Evolutionary conservation across 2,797 vertebrate species (phyloP).

Genomic region (Protonibea diacanthus): DNA sequence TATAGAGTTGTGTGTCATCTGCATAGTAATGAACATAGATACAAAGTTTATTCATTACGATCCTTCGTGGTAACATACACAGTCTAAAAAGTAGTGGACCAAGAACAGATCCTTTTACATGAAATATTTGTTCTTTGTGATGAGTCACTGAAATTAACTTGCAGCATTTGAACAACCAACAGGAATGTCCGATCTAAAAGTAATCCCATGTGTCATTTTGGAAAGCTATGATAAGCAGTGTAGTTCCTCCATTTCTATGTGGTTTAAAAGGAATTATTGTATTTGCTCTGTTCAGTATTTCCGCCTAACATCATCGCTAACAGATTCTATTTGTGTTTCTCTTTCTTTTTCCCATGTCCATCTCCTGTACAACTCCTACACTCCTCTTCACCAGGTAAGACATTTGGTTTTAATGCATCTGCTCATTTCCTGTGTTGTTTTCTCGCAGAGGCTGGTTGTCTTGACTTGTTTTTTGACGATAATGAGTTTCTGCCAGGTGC

Average conservation of each 20-base stretch:
- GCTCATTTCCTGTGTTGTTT: neutral
- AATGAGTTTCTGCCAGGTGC: neutral
- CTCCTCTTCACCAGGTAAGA: conserved; percentile 50
- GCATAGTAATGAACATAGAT: neutral
- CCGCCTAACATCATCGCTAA: conserved; percentile 1
- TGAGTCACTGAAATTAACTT: neutral
- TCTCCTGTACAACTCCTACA: neutral
- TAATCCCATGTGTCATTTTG: neutral
- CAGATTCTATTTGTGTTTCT: conserved; percentile 10
- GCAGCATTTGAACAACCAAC: neutral
- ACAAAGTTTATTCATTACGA: neutral
- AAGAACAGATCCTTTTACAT: neutral
- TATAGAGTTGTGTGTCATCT: neutral
- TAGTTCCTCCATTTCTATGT: no score
- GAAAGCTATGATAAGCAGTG: neutral
- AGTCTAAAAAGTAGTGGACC: neutral
- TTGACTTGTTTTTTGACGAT: neutral
- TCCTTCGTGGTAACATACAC: neutral
- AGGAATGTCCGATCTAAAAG: no score
- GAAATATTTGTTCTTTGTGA: no score
- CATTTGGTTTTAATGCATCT: neutral
- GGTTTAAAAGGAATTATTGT: neutral
- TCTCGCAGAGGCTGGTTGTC: neutral
- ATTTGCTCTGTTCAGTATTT: neutral
- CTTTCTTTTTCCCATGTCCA: conserved; percentile 17